Evolutionary conservation across 2,888 invertebrate species (phyloP).

Genomic region (Pteria penguin): DNA sequence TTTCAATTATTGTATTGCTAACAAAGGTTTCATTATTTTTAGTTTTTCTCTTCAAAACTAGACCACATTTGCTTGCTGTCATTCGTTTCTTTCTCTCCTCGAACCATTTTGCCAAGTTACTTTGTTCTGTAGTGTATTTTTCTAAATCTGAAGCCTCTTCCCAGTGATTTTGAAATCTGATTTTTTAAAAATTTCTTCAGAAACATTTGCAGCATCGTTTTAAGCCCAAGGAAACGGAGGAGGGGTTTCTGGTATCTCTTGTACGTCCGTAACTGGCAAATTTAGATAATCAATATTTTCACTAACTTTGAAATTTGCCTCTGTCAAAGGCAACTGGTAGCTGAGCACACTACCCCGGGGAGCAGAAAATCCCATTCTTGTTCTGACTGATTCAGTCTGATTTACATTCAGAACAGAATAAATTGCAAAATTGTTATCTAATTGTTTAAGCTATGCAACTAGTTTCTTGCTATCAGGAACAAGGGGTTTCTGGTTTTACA

Average conservation of each 20-base stretch:
- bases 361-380: background rate
- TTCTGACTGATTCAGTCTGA: background rate
- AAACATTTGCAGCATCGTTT: background rate
- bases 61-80: conserved; percentile 1
- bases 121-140: background rate
- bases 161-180: background rate
- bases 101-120: background rate
- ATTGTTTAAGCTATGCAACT: background rate
- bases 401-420: background rate
- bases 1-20: background rate
- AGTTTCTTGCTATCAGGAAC: background rate
- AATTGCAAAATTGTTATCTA: background rate
- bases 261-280: background rate
- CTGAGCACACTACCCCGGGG: background rate
- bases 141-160: background rate
- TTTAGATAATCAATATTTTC: background rate
- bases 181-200: background rate
- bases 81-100: background rate
- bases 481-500: too few relatives aligned
- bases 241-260: background rate
- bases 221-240: background rate
- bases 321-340: background rate
- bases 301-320: background rate
- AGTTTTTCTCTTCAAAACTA: conserved; percentile 7
- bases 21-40: background rate